Conservation (phyloP, 2,113 vertebrate genomes). For the Oophaga pumilio region DNA sequence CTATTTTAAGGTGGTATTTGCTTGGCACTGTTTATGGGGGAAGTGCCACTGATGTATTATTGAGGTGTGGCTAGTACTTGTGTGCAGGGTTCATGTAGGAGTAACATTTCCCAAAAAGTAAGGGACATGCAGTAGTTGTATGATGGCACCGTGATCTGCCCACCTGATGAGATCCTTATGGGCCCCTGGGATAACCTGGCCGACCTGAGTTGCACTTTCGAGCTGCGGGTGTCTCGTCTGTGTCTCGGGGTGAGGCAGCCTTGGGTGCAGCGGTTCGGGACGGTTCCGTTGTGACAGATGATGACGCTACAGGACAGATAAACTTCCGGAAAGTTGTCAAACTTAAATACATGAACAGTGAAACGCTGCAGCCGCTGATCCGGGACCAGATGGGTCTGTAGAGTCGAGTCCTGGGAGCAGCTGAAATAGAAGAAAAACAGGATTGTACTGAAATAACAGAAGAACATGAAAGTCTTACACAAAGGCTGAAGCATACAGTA, state of each 20-base stretch:
- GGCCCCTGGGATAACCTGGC: constrained; percentile 41
- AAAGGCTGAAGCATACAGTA: too few relatives aligned
- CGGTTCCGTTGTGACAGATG: constrained; percentile 30
- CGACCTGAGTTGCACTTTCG: not conserved
- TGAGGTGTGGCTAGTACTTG: too few relatives aligned
- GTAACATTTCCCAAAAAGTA: not conserved
- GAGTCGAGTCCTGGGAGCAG: constrained; percentile 17
- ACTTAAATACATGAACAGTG: constrained; percentile 54
- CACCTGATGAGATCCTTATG: constrained; percentile 26
- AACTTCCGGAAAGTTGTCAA: constrained; percentile 37
- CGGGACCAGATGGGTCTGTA: not conserved
- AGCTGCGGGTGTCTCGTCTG: not conserved
- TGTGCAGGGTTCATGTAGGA: too few relatives aligned
- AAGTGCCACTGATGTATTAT: too few relatives aligned
- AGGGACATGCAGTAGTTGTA: not conserved
- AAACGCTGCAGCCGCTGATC: constrained; percentile 51
- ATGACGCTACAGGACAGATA: constrained; percentile 51
- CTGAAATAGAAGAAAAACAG: not conserved
- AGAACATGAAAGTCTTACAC: too few relatives aligned
- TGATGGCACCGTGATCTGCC: not conserved
- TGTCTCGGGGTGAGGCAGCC: constrained; percentile 33
- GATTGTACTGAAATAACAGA: not conserved
- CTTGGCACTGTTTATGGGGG: too few relatives aligned
- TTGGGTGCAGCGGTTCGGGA: constrained; percentile 44
- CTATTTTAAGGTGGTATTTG: not conserved